Evolutionary conservation across 2,797 vertebrate genomes (phyloP), one percentile per base, ranked within the genome.

Genomic region (Rhinatrema bivittatum): DNA sequence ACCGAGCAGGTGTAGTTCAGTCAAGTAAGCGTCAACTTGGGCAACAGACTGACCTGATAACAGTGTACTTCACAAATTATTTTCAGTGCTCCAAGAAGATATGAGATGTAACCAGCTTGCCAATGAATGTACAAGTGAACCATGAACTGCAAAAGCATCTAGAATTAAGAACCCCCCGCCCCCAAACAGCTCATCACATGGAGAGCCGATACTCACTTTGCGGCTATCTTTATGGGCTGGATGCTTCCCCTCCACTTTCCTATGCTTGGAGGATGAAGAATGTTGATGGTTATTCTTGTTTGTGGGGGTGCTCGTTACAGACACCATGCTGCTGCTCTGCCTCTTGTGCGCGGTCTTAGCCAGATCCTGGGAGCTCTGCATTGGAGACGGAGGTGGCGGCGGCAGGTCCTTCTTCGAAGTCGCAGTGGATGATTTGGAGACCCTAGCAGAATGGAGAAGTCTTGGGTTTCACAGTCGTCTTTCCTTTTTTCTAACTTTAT

Each of bases 241-340:
- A 9, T 33, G 50, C 46, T 79, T 87, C 42, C 45, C 72, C 19
- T 82, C 75, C 44, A 47, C 64, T 62, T 73, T 89, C 65, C 76
- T 90, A 73, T 78, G 80, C 74, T 87, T 92, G 53, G 52, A 36
- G 16, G 38, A 1, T 2, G 53, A 46, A 19, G 66, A 53, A 26
- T 76, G 72, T 31, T 53, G 67, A 31, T 56, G 51, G 54, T 4
- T 58, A 46, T 36, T 68, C 28, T 50, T 62, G 30, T 3, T 71
- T 36, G 44, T 70, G 61, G 42, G 29, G 46, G 53, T 31, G 20
- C 39, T 51, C 2, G 39, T 6, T 11, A 50, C 39, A 34, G 60
- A 48, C 5, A 56, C 56, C 17, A 36, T 11, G 40, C 61, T 39
- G 27, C 40, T 36, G 12, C 53, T 39, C 18, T 28, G 54, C 38